Conservation (phyloP, 2,888 invertebrate species). For the Papilio elwesi region DNA sequence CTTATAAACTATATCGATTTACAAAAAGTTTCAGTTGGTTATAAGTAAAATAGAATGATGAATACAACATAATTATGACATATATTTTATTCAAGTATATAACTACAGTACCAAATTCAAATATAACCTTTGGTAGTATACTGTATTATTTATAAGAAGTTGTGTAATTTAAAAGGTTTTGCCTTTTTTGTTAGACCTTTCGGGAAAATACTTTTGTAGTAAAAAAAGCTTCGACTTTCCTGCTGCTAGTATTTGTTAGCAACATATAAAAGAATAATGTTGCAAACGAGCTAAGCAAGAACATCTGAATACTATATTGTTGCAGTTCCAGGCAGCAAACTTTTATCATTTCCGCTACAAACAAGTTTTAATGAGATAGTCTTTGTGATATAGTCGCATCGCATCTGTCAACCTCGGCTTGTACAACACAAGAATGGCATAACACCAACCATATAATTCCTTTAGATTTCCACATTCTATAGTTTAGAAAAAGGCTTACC, state of each 20-base stretch:
- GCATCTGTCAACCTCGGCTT: constrained; percentile 2
- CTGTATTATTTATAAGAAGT: background rate
- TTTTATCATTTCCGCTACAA: constrained; percentile 28
- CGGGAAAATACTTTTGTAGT: background rate
- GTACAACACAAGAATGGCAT: background rate
- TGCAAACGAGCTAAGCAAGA: constrained; percentile 16
- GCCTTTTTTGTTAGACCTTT: background rate
- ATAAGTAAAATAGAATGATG: too few species aligned
- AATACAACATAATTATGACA: too few species aligned
- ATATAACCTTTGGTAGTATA: background rate
- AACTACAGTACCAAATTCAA: background rate
- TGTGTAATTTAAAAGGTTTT: background rate
- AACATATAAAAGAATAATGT: background rate
- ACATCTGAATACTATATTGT: constrained; percentile 25
- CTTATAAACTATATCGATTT: background rate
- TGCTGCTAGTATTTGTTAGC: background rate
- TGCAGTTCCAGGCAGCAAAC: constrained; percentile 13
- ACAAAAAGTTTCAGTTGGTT: too few species aligned
- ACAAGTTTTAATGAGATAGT: constrained; percentile 31
- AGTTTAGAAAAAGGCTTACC: too few species aligned
- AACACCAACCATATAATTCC: too few species aligned
- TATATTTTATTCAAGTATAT: too few species aligned
- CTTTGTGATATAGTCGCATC: constrained; percentile 13
- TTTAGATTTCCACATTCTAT: too few species aligned
- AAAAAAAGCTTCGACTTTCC: too few species aligned